A percentile compares a stretch with the other conserved stretches of the same genome.
phyloP scores from a whole-genome alignment of 53 echinoderm and acorn worm genomes.

The Temnopleurus reevesii region DNA sequence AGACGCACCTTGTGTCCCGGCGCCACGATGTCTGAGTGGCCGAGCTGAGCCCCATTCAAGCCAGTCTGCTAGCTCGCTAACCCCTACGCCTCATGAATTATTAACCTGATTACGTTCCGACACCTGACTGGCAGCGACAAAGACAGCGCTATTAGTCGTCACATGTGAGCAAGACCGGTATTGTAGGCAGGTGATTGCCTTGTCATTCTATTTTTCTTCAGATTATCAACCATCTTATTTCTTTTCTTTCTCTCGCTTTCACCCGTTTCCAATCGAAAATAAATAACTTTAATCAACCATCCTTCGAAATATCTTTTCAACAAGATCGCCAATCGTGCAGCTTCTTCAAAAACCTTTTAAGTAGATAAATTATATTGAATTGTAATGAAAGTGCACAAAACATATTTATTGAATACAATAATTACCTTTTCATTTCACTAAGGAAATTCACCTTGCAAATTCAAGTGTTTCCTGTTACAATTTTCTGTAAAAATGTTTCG shows the following conservation, averaged over 20 bases:
- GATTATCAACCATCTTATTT: neutral
- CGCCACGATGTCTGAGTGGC: conserved; percentile 73
- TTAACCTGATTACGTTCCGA: conserved; percentile 79
- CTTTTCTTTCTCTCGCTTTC: neutral
- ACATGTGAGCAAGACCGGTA: conserved; percentile 21
- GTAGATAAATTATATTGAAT: no score
- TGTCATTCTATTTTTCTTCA: neutral
- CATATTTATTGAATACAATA: no score
- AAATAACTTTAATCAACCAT: neutral
- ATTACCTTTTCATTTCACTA: no score
- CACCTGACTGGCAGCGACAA: conserved; percentile 73
- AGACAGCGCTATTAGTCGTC: conserved; percentile 44
- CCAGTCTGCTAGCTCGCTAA: conserved; percentile 48
- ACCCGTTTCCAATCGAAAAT: neutral
- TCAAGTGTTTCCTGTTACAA: no score
- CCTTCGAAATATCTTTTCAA: neutral
- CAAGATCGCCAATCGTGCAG: no score
- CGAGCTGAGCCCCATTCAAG: conserved; percentile 54
- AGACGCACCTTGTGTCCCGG: conserved; percentile 77
- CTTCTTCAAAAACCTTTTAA: no score
- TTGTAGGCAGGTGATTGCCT: conserved; percentile 44
- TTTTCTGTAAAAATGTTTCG: no score
- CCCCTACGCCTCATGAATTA: conserved; percentile 80
- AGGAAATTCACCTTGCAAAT: no score
- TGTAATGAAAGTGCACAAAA: no score